Base-by-base conservation (phyloP, 2,797 vertebrate genomes). In the Phrynocephalus guinanensis region DNA sequence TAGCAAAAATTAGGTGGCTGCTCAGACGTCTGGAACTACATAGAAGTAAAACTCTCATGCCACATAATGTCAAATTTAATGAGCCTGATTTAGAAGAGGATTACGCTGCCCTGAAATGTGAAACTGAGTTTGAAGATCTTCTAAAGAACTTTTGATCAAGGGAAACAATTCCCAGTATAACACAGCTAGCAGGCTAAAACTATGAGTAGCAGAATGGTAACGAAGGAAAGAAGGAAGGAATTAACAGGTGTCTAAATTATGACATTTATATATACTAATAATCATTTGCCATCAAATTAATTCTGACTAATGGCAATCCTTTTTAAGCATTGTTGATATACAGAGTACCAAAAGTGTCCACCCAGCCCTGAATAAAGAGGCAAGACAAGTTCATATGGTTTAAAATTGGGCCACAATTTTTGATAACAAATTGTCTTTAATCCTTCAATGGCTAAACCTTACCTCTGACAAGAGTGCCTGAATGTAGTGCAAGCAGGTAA, bases 1-100 rank as follows among this genome's bases (percentile, higher is more conserved):
- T n/a, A 79, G 38, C 80, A 86, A 66, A 72, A 11, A 26, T 20
- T 67, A n/a, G 18, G 66, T 52, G 11, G 38, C 48, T 84, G 71
- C 77, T 84, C 52, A 79, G 56, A 38, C 70, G 66, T 80, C 83
- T 88, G 77, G 75, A 90, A 86, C 52, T 77, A 86, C 16, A 76
- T 48, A 30, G 38, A 82, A 86, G 30, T 79, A 38, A 73, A 89
- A 79, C 48, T 79, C 63, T 80, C 70, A 76, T 67, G 60, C 60
- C 48, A 80, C 56, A 84, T 84, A 84, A 87, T 88, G 83, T 75
- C 78, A 88, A 85, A 75, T 83, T 90, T 90, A 86, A 86, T 89
- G 70, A 87, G 63, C 48, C 77, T 86, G 60, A 30, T 68, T 84
- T 70, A 84, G 70, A 86, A 84, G 60, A 72, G 30, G 76, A 83